Evolutionary conservation across 2,888 invertebrate species (phyloP).

Genomic region (Melanostoma scalare): DNA sequence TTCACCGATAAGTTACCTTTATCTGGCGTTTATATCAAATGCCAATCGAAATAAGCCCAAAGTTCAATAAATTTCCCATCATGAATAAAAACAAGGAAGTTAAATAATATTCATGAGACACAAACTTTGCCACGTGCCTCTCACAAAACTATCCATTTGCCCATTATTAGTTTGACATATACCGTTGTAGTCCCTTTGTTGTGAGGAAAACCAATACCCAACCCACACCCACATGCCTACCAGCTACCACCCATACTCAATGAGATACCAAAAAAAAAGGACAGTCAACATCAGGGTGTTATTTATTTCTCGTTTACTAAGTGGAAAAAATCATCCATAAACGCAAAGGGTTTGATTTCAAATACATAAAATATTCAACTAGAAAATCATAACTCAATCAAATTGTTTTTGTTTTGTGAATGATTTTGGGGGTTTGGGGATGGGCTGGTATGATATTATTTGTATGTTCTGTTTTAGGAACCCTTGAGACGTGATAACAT

Average conservation of each 20-base stretch:
- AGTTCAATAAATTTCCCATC: slow-evolving; percentile 22
- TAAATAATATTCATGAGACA: slow-evolving; percentile 5
- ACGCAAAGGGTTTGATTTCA: slow-evolving; percentile 34
- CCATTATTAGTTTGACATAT: not conserved
- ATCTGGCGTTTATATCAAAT: slow-evolving; percentile 27
- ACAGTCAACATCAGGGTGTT: not conserved
- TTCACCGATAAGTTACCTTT: not conserved
- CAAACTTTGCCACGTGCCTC: slow-evolving; percentile 30
- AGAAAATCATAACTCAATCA: slow-evolving; percentile 25
- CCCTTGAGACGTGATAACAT: slow-evolving; percentile 52
- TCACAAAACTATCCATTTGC: not conserved
- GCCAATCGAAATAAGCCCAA: slow-evolving; percentile 7
- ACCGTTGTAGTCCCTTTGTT: too few species aligned
- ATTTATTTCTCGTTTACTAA: slow-evolving; percentile 34
- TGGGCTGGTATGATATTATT: too few species aligned
- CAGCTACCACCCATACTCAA: not conserved
- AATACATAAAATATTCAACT: slow-evolving; percentile 16
- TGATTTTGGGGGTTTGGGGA: slow-evolving; percentile 22
- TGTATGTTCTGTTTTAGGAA: slow-evolving; percentile 28
- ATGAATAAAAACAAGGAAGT: slow-evolving; percentile 18
- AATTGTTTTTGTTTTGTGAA: slow-evolving; percentile 15
- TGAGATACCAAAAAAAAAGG: slow-evolving; percentile 17
- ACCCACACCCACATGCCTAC: slow-evolving; percentile 17
- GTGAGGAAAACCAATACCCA: not conserved
- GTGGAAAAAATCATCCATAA: slow-evolving; percentile 38